A percentile compares a stretch with the other conserved stretches of the same genome.
These are phyloP conservation scores for Zygogramma bicolorata DNA, from an alignment of 2,888 invertebrate genomes.

Conservation along the genomic window DNA sequence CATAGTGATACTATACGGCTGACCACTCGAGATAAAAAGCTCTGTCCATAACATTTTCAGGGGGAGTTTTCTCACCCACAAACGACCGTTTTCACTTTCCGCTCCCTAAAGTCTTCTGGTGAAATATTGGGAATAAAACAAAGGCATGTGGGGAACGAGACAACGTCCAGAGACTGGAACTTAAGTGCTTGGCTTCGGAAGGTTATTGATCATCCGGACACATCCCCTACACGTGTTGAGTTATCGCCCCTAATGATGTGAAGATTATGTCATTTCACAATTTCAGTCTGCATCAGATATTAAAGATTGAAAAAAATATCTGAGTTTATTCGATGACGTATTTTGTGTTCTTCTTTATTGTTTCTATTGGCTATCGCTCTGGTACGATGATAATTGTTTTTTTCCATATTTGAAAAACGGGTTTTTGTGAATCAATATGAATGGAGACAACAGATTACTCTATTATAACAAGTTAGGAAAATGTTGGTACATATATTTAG, in stretches of 20 bases:
- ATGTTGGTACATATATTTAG: too few relatives aligned
- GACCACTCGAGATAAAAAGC: constrained; percentile 49
- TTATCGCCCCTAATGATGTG: constrained; percentile 2
- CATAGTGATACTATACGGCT: constrained; percentile 42
- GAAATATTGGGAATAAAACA: constrained; percentile 63
- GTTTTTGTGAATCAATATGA: too few relatives aligned
- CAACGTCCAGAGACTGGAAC: constrained; percentile 48
- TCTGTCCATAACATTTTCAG: constrained; percentile 48
- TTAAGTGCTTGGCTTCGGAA: constrained; percentile 57
- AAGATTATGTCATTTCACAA: constrained; percentile 2
- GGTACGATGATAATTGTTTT: too few relatives aligned
- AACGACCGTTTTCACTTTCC: constrained; percentile 63
- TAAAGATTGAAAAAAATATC: too few relatives aligned
- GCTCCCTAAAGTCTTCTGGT: constrained; percentile 58
- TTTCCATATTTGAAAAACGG: too few relatives aligned
- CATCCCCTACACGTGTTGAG: constrained; percentile 30
- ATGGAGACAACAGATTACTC: too few relatives aligned
- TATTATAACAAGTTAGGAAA: too few relatives aligned
- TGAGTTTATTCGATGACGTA: too few relatives aligned
- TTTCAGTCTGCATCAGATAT: not conserved
- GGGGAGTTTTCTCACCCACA: constrained; percentile 52
- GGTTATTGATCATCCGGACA: constrained; percentile 65
- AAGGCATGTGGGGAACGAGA: constrained; percentile 53
- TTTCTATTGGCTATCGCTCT: too few relatives aligned
- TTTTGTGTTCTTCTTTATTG: too few relatives aligned